Percentiles rank a stretch among this genome's conserved stretches.
Conservation (phyloP, 1,140 invertebrate genomes). For the Tetragnatha versicolor region DNA sequence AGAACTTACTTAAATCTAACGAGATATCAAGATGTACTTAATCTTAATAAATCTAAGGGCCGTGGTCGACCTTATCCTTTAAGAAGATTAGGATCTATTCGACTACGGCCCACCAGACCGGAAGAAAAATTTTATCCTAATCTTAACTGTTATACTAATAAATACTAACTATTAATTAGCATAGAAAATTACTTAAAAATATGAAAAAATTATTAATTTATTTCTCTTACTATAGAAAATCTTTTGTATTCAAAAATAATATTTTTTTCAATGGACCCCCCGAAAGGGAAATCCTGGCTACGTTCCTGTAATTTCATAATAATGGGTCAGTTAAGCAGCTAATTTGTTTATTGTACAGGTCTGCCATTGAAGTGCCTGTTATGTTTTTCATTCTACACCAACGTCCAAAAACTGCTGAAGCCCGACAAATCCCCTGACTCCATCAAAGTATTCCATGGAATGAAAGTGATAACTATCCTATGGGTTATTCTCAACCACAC, state of each 20-base stretch:
- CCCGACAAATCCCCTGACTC: background rate
- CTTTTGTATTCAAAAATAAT: background rate
- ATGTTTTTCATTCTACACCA: conserved; percentile 34
- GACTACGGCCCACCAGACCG: too few species aligned
- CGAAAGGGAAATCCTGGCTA: background rate
- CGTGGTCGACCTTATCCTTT: too few species aligned
- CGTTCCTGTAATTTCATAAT: background rate
- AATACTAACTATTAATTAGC: too few species aligned
- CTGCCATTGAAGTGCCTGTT: background rate
- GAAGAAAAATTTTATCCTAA: too few species aligned
- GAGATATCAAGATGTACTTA: too few species aligned
- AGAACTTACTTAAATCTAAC: too few species aligned
- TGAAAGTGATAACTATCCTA: conserved; percentile 81
- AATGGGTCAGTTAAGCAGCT: background rate
- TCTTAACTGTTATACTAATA: too few species aligned
- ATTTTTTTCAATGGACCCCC: background rate
- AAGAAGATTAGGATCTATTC: too few species aligned
- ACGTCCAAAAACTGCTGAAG: conserved; percentile 1
- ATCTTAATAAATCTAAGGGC: too few species aligned
- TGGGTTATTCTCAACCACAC: conserved; percentile 94
- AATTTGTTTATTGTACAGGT: background rate
- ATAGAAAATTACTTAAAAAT: too few species aligned
- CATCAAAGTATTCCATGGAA: conserved; percentile 67
- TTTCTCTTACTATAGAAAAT: background rate
- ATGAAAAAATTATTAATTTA: too few species aligned